Percentiles rank a stretch among this genome's conserved stretches.
Evolutionary conservation across 2,797 vertebrate genomes (phyloP).

Genomic region (Mareca strepera): DNA sequence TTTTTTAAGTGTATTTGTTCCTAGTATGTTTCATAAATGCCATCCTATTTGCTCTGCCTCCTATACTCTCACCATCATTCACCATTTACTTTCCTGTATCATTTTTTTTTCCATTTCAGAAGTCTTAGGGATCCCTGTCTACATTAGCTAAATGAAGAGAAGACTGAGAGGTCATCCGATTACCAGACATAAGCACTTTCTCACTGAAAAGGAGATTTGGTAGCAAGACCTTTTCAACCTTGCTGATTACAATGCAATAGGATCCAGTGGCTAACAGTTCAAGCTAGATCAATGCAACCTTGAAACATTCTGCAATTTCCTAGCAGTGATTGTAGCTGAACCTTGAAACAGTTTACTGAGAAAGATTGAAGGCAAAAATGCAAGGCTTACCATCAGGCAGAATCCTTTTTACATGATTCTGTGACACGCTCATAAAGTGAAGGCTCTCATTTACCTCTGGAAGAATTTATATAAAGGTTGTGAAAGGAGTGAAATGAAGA

Average conservation of each 20-base stretch:
- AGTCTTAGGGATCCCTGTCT: neutral
- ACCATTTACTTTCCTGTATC: neutral
- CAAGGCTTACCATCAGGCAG: neutral
- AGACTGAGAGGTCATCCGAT: conserved; percentile 15
- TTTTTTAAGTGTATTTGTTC: neutral
- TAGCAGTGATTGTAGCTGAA: conserved; percentile 22
- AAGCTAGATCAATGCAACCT: conserved; percentile 49
- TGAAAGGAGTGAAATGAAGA: neutral
- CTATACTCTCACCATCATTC: accelerated
- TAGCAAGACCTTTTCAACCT: conserved; percentile 30
- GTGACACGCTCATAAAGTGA: neutral
- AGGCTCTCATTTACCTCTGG: neutral
- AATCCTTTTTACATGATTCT: neutral
- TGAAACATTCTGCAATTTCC: conserved; percentile 40
- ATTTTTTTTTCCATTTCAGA: neutral
- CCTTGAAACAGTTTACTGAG: neutral
- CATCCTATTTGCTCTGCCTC: neutral
- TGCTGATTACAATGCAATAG: conserved; percentile 55
- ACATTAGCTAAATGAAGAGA: neutral
- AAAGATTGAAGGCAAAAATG: neutral
- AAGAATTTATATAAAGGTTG: neutral
- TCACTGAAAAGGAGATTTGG: conserved; percentile 11
- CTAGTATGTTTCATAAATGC: neutral
- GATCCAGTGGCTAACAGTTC: conserved; percentile 48
- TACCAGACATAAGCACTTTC: conserved; percentile 32